These are phyloP conservation scores for Heterodera filipjevi DNA, from an alignment of 2,888 invertebrate species.

Conservation along the genomic window DNA sequence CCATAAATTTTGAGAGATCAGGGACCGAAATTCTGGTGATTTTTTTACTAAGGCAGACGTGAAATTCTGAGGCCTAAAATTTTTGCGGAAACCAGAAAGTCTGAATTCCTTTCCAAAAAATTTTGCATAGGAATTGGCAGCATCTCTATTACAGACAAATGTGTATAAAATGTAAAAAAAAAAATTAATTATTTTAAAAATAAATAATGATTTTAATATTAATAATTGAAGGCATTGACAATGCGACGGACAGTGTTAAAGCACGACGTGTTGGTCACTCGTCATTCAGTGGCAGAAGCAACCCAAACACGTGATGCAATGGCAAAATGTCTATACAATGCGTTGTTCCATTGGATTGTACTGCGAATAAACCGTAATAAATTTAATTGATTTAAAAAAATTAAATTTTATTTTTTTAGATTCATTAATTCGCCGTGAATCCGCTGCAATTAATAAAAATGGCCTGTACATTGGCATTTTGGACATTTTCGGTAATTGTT, in stretches of 20 bases:
- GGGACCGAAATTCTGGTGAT: too few relatives aligned
- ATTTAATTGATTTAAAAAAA: background rate
- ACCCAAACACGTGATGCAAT: constrained; percentile 90
- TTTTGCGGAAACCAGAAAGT: too few relatives aligned
- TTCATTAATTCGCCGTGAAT: constrained; percentile 74
- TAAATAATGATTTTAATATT: background rate
- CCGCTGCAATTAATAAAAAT: constrained; percentile 53
- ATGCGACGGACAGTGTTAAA: constrained; percentile 48
- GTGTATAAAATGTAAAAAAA: too few relatives aligned
- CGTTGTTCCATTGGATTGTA: constrained; percentile 95
- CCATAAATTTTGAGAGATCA: too few relatives aligned
- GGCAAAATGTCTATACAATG: constrained; percentile 94
- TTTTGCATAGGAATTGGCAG: too few relatives aligned
- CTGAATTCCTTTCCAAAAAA: too few relatives aligned
- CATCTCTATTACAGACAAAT: too few relatives aligned
- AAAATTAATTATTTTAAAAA: background rate
- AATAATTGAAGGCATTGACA: constrained; percentile 22
- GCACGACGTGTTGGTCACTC: constrained; percentile 79
- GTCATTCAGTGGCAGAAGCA: constrained; percentile 81
- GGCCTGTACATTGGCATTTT: constrained; percentile 83
- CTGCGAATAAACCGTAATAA: constrained; percentile 80
- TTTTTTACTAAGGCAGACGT: too few relatives aligned
- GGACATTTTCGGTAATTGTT: constrained; percentile 33
- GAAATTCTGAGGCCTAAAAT: too few relatives aligned
- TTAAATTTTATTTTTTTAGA: constrained; percentile 64